Conservation (phyloP, 2,113 vertebrate species). For the Myocastor coypus region DNA sequence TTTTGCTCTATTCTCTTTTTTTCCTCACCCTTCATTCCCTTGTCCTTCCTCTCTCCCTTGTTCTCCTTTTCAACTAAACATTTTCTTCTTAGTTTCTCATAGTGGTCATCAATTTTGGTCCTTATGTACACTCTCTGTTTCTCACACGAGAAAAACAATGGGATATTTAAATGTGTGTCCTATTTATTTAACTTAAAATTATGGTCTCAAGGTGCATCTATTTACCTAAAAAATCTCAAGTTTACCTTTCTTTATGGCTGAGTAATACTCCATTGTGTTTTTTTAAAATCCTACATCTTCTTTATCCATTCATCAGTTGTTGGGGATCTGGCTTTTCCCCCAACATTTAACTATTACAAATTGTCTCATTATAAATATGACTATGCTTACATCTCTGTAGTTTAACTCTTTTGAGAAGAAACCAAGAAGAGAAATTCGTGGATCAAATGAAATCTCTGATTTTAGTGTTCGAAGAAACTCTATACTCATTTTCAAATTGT, state of each 20-base stretch:
- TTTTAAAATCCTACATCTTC: background rate
- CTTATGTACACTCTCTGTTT: background rate
- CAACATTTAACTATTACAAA: background rate
- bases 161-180: background rate
- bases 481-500: background rate
- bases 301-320: background rate
- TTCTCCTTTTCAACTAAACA: background rate
- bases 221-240: background rate
- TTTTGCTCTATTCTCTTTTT: background rate
- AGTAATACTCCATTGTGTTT: background rate
- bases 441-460: background rate
- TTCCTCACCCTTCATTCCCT: background rate
- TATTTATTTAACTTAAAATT: background rate
- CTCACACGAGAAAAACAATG: background rate
- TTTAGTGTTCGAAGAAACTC: background rate
- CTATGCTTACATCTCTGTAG: background rate
- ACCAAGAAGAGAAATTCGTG: too few species aligned
- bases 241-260: background rate
- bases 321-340: background rate
- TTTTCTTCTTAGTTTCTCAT: background rate
- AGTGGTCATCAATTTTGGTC: background rate
- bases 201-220: background rate
- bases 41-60: background rate
- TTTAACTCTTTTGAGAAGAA: background rate
- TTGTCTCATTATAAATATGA: background rate